Evolutionary conservation across 2,888 invertebrate genomes (phyloP).

Genomic region (Leistus spinibarbis): DNA sequence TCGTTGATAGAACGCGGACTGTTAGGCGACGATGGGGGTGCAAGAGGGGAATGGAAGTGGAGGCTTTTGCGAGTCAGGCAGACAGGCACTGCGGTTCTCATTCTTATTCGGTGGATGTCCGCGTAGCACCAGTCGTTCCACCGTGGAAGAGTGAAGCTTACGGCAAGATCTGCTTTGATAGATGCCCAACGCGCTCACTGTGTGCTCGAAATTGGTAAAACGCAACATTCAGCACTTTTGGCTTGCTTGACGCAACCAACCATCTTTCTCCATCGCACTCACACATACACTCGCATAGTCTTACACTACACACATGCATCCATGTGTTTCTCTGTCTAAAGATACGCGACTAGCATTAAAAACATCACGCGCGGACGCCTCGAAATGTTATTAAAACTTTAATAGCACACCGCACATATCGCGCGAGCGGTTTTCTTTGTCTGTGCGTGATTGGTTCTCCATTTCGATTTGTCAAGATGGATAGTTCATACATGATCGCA

Average conservation of each 20-base stretch:
- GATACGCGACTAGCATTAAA: slow-evolving; percentile 7
- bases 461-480: slow-evolving; percentile 3
- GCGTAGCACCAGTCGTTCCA: slow-evolving; percentile 49
- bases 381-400: slow-evolving; percentile 5
- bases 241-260: slow-evolving; percentile 16
- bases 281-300: neutral
- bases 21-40: neutral
- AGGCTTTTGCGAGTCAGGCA: slow-evolving; percentile 10
- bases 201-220: slow-evolving; percentile 52
- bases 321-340: neutral
- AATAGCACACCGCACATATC: neutral
- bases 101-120: slow-evolving; percentile 51
- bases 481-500: neutral
- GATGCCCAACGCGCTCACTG: slow-evolving; percentile 48
- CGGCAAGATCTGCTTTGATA: slow-evolving; percentile 51
- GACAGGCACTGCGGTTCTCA: slow-evolving; percentile 42
- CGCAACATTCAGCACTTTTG: slow-evolving; percentile 51
- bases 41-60: neutral
- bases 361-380: neutral
- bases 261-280: slow-evolving; percentile 16
- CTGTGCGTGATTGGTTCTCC: neutral
- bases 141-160: slow-evolving; percentile 47
- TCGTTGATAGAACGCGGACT: neutral
- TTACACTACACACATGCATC: neutral
- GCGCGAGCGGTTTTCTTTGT: neutral